Conservation (phyloP, 2,797 vertebrate species). For the Gadopsis marmoratus region DNA sequence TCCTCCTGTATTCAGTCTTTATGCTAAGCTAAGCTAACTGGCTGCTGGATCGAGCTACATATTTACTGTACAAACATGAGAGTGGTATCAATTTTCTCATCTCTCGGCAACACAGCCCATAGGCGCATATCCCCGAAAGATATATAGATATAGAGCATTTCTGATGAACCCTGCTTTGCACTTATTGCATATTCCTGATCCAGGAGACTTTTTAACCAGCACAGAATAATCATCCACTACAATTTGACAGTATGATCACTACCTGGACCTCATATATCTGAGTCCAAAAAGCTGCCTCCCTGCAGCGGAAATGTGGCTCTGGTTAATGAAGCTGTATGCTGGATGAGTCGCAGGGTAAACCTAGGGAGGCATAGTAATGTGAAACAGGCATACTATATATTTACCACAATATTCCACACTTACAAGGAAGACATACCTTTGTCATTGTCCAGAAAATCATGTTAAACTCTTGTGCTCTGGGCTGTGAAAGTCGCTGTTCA, state of each 20-base stretch:
- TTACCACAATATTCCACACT: slow-evolving; percentile 69
- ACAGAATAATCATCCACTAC: slow-evolving; percentile 26
- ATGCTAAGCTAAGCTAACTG: slow-evolving; percentile 3
- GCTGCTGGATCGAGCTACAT: not conserved
- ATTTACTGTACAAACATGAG: not conserved
- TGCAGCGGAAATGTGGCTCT: slow-evolving; percentile 80
- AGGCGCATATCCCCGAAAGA: not conserved
- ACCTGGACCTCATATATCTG: slow-evolving; percentile 49
- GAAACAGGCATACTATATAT: slow-evolving; percentile 80
- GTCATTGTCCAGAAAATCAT: slow-evolving; percentile 77
- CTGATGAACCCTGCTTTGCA: slow-evolving; percentile 28
- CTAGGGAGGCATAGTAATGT: slow-evolving; percentile 75
- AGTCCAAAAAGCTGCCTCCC: slow-evolving; percentile 57
- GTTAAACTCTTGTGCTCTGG: slow-evolving; percentile 68
- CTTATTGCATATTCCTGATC: slow-evolving; percentile 24
- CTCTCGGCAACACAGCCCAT: not conserved
- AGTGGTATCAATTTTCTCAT: slow-evolving; percentile 1
- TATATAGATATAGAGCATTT: not conserved
- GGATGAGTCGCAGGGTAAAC: slow-evolving; percentile 70
- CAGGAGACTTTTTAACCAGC: slow-evolving; percentile 22
- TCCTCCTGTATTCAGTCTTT: not conserved
- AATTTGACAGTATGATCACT: slow-evolving; percentile 64
- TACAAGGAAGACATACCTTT: slow-evolving; percentile 74
- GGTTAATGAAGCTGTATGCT: slow-evolving; percentile 74
- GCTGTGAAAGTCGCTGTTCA: slow-evolving; percentile 55